Base-by-base conservation (phyloP, 2,888 invertebrate genomes). In the Drosophila nr. medialis region DNA sequence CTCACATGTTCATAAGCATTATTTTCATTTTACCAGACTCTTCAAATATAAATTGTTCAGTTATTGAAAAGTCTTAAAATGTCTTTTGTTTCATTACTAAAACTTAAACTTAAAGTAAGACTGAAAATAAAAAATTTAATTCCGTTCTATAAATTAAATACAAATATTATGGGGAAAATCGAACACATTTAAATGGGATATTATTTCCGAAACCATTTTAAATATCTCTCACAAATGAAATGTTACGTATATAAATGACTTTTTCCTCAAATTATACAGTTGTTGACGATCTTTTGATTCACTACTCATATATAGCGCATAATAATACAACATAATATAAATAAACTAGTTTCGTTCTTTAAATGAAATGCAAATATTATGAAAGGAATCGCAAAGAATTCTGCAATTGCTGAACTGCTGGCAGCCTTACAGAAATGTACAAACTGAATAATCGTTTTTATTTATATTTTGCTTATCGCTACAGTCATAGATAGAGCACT, bases 401-500 rank as follows among this genome's bases (percentile, higher is more conserved):
- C 5, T 5, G 15, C 29, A 15, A n/a, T n/a, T 38, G 5, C 29
- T 38, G 1, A 55, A 29, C n/a, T 27, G 48, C 34, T 59, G 34
- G 34, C 18, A 24, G 10, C 4, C 21, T 49, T 29, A 15, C 13
- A 30, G 36, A 49, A 49, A 21, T 63, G 24, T 24, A 18, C 10
- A 15, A 48, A 24, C n/a, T 27, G 59, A 56, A 40, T n/a, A 40
- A 45, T 42, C 27, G 10, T n/a, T 34, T 29, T 34, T 34, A 24
- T 15, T 29, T 56, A 21, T 50, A 15, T 24, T 18, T 40, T 62
- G 45, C 4, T 40, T 53, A 40, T 54, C 29, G 64, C 13, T 29
- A 40, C 6, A 0, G 2, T 21, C 11, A 2, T 6, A 48, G 48
- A 11, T 11, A 40, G 40, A 40, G 59, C 21, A 11, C 24, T 51